Conservation (phyloP, 1,140 invertebrate genomes). For the Piezodorus guildinii region DNA sequence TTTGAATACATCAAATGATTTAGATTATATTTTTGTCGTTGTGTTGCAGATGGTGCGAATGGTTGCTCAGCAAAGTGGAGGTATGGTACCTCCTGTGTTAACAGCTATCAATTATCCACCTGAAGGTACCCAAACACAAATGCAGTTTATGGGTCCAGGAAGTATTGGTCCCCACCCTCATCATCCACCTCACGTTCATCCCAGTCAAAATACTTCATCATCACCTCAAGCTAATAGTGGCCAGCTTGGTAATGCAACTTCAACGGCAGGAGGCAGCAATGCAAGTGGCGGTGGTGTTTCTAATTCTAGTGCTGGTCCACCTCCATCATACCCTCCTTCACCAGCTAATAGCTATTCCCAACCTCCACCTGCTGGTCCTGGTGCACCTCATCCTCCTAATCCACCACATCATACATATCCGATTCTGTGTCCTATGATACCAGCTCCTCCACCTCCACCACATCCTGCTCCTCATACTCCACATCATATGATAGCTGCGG, state of each 20-base stretch:
- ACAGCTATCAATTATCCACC: slow-evolving; percentile 38
- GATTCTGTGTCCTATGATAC: slow-evolving; percentile 46
- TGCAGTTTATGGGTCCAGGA: slow-evolving; percentile 46
- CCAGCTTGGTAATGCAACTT: neutral
- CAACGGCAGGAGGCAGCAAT: slow-evolving; percentile 33
- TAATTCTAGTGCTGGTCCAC: slow-evolving; percentile 31
- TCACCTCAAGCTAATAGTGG: slow-evolving; percentile 17
- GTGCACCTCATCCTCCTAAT: slow-evolving; percentile 28
- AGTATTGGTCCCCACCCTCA: slow-evolving; percentile 34
- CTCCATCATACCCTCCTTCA: slow-evolving; percentile 44
- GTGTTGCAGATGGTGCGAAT: slow-evolving; percentile 43
- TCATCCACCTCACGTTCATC: slow-evolving; percentile 48
- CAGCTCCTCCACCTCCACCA: slow-evolving; percentile 41
- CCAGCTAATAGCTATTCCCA: slow-evolving; percentile 35
- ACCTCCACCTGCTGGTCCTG: slow-evolving; percentile 34
- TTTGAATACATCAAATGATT: too few relatives aligned
- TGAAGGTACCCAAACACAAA: slow-evolving; percentile 37
- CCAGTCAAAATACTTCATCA: slow-evolving; percentile 39
- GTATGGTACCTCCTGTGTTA: slow-evolving; percentile 30
- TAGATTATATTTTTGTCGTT: neutral
- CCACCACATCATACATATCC: slow-evolving; percentile 40
- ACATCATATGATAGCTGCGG: slow-evolving; percentile 38
- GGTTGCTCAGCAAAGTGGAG: slow-evolving; percentile 30
- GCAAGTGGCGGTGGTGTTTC: slow-evolving; percentile 10
- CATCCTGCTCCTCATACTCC: slow-evolving; percentile 40